phyloP scores from a whole-genome alignment of 2,797 vertebrate genomes.

The Pagetopsis macropterus region DNA sequence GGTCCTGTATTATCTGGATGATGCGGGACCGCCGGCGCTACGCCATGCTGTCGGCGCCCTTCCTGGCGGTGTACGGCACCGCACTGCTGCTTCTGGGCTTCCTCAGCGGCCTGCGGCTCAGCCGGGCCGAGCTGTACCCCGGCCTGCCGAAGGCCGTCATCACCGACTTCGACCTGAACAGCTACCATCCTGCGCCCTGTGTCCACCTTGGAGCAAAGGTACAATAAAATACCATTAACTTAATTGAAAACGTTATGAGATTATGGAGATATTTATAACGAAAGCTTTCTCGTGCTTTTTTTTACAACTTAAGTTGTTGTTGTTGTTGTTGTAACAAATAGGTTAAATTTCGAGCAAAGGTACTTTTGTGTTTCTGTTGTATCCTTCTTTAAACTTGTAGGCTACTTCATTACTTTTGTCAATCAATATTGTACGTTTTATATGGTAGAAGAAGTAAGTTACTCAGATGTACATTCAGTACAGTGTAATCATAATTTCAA shows the following conservation, averaged over 20 bases:
- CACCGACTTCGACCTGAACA: slow-evolving; percentile 84
- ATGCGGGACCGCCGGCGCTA: slow-evolving; percentile 80
- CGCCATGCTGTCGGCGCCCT: slow-evolving; percentile 88
- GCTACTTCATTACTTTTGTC: not conserved
- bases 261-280: not conserved
- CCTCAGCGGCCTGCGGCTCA: slow-evolving; percentile 80
- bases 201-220: slow-evolving; percentile 83
- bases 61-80: slow-evolving; percentile 85
- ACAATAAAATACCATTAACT: not conserved
- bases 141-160: slow-evolving; percentile 76
- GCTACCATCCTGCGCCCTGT: slow-evolving; percentile 77
- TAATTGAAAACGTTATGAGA: not conserved
- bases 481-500: no score
- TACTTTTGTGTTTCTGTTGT: not conserved
- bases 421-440: not conserved
- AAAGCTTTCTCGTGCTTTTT: no score
- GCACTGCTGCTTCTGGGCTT: slow-evolving; percentile 84
- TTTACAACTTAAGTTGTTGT: no score
- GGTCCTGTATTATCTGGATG: slow-evolving; percentile 86
- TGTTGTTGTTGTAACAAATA: no score
- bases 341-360: no score
- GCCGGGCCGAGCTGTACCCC: slow-evolving; percentile 82
- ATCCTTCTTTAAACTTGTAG: not conserved
- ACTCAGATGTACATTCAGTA: no score
- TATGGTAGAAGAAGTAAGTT: no score